Evolutionary conservation across 1,140 invertebrate species (phyloP).

Genomic region (Homalodisca vitripennis): DNA sequence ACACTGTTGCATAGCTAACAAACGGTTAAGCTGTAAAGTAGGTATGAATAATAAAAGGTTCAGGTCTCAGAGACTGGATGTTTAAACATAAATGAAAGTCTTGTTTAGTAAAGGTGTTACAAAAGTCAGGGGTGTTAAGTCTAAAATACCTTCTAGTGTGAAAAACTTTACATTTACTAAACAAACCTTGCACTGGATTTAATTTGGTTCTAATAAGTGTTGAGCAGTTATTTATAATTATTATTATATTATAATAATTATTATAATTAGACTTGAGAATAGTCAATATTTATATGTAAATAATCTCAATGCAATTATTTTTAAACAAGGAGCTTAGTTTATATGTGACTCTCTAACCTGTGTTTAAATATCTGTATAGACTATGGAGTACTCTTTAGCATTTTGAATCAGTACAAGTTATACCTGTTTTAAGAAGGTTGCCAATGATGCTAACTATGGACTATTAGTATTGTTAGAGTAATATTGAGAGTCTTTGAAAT

Average conservation of each 20-base stretch:
- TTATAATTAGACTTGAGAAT: slow-evolving; percentile 1
- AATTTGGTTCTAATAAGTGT: too few relatives aligned
- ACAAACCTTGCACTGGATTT: neutral
- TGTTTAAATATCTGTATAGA: neutral
- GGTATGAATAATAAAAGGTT: too few relatives aligned
- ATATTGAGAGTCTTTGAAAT: too few relatives aligned
- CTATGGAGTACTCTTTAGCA: neutral
- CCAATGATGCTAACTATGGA: neutral
- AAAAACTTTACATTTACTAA: neutral
- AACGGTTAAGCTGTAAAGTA: too few relatives aligned
- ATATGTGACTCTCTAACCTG: slow-evolving; percentile 1
- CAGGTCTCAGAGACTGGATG: too few relatives aligned
- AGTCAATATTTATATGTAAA: neutral
- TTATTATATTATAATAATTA: neutral
- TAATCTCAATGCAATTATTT: slow-evolving; percentile 13
- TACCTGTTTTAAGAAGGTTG: neutral
- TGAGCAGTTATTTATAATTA: too few relatives aligned
- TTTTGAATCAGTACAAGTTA: neutral
- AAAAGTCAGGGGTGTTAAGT: neutral
- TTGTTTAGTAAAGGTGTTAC: too few relatives aligned
- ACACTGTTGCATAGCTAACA: too few relatives aligned
- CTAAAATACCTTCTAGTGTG: neutral
- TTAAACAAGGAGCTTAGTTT: slow-evolving; percentile 8
- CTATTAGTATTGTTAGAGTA: slow-evolving; percentile 16
- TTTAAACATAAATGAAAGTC: too few relatives aligned